phyloP scores from a whole-genome alignment of 2,888 invertebrate species.

The Orthonevra nobilis region DNA sequence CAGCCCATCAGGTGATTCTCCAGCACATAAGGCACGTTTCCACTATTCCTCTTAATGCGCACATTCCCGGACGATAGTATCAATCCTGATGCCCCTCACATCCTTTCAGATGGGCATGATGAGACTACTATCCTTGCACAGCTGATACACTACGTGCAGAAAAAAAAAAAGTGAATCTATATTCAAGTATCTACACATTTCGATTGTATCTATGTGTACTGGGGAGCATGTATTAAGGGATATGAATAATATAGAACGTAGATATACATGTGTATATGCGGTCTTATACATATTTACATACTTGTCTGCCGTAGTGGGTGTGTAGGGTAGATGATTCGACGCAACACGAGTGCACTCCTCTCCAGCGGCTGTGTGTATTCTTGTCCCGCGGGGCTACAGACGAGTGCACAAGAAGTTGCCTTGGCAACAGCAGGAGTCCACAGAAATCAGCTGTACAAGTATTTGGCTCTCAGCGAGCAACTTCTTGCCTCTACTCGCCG shows the following conservation, averaged over 20 bases:
- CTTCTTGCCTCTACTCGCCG: constrained; percentile 55
- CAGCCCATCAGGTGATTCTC: constrained; percentile 61
- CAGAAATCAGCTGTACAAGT: constrained; percentile 67
- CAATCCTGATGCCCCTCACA: constrained; percentile 55
- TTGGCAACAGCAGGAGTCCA: constrained; percentile 58
- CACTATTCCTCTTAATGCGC: constrained; percentile 53
- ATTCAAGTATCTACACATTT: constrained; percentile 36
- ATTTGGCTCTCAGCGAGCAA: constrained; percentile 52
- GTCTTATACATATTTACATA: no score
- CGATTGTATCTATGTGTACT: constrained; percentile 5
- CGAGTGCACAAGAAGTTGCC: constrained; percentile 62
- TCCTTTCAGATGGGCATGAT: constrained; percentile 24
- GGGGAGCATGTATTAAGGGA: constrained; percentile 25
- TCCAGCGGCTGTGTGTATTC: not conserved
- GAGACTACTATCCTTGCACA: constrained; percentile 56
- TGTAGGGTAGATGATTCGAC: constrained; percentile 39
- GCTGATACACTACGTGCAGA: constrained; percentile 50
- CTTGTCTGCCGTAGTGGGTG: constrained; percentile 18
- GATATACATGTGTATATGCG: not conserved
- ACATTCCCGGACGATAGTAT: constrained; percentile 58
- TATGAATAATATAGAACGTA: constrained; percentile 33
- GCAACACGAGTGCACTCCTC: constrained; percentile 43
- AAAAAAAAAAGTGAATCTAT: constrained; percentile 12
- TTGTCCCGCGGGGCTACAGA: constrained; percentile 8
- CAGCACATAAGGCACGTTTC: constrained; percentile 28